Percentiles rank a stretch among this genome's conserved stretches.
Conservation (phyloP, 64 coral and sea anemone species). For the Pachyseris speciosa region DNA sequence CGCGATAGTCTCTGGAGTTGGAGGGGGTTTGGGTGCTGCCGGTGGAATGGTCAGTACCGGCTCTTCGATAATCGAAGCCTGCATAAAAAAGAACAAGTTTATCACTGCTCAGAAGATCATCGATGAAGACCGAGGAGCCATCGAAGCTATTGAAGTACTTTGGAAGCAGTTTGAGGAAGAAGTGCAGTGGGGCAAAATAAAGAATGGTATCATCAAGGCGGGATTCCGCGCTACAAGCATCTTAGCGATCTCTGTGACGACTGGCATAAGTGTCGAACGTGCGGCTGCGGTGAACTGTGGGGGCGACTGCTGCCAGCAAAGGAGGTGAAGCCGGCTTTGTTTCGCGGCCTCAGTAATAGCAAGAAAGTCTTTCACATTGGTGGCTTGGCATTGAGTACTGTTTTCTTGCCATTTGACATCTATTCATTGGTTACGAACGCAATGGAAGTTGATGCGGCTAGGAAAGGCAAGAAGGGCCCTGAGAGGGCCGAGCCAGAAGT, state of each 20-base stretch:
- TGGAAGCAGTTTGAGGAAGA: not conserved
- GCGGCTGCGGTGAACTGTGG: not conserved
- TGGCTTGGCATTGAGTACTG: slow-evolving; percentile 25
- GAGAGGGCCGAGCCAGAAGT: not conserved
- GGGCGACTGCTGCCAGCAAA: not conserved
- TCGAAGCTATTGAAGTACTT: not conserved
- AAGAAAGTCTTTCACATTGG: slow-evolving; percentile 40
- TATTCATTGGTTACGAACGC: slow-evolving; percentile 42
- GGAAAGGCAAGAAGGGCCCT: slow-evolving; percentile 8
- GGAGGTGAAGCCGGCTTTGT: slow-evolving; percentile 4
- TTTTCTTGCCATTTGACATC: slow-evolving; percentile 18
- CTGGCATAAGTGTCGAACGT: not conserved
- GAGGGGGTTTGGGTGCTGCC: not conserved
- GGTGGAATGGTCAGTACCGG: slow-evolving; percentile 32
- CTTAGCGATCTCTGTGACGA: not conserved
- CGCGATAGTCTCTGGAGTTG: too few relatives aligned
- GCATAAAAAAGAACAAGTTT: slow-evolving; percentile 7
- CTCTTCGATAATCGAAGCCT: not conserved
- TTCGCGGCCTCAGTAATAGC: slow-evolving; percentile 6
- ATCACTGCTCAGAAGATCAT: slow-evolving; percentile 1
- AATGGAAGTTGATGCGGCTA: not conserved
- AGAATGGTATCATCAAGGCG: not conserved
- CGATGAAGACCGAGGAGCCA: slow-evolving; percentile 1
- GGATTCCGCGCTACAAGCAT: not conserved
- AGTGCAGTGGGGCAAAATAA: not conserved